A percentile compares a stretch with the other conserved stretches of the same genome.
phyloP scores from a whole-genome alignment of 2,888 invertebrate species.

The Cephus spinipes region DNA sequence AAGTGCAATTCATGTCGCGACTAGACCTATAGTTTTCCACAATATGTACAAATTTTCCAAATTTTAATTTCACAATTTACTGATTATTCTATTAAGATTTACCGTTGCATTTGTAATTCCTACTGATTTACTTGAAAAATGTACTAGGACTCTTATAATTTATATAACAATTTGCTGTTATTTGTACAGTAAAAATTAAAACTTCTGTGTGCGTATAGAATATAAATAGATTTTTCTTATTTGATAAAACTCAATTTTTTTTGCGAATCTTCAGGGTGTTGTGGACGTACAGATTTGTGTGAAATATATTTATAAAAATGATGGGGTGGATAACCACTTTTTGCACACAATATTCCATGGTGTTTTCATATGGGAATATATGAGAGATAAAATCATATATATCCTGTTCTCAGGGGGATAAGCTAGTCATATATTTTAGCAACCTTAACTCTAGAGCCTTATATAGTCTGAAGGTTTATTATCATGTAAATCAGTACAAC shows the following conservation, averaged over 20 bases:
- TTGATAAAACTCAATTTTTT: too few relatives aligned
- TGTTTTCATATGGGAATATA: neutral
- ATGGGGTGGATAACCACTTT: neutral
- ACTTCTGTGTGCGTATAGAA: too few relatives aligned
- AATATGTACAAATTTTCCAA: neutral
- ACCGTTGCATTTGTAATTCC: neutral
- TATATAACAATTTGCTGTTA: too few relatives aligned
- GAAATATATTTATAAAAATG: neutral
- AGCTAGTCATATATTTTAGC: neutral
- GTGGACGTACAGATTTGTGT: neutral
- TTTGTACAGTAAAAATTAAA: too few relatives aligned
- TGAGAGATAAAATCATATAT: neutral
- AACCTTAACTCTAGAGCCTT: neutral
- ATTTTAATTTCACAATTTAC: neutral
- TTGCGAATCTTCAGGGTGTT: too few relatives aligned
- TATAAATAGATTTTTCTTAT: too few relatives aligned
- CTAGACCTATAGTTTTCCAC: neutral
- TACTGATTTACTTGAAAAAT: too few relatives aligned
- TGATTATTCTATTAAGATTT: neutral
- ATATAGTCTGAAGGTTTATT: neutral
- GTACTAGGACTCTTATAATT: too few relatives aligned
- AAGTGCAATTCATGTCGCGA: too few relatives aligned
- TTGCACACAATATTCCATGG: neutral
- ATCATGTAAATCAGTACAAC: neutral
- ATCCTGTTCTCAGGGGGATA: neutral